Conservation (phyloP, 1,140 invertebrate species). For the Drosophila cardini region DNA sequence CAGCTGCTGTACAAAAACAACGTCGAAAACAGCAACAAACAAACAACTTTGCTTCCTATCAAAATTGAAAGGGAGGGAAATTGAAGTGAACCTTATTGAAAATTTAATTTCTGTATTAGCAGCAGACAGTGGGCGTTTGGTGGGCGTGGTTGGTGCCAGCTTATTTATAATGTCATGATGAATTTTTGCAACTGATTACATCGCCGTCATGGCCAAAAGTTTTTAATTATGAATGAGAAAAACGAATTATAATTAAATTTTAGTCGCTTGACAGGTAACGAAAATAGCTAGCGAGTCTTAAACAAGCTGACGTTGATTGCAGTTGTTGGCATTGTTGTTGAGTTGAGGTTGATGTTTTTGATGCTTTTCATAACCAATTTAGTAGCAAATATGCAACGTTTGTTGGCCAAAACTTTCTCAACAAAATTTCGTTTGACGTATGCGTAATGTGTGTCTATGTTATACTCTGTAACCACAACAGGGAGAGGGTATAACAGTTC, state of each 20-base stretch:
- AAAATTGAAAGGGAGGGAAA: neutral
- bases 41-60: constrained; percentile 12
- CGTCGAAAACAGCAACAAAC: constrained; percentile 13
- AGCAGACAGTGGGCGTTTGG: constrained; percentile 1
- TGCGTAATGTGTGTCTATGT: constrained; percentile 44
- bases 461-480: too few species aligned
- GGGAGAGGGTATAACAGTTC: too few species aligned
- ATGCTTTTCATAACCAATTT: constrained; percentile 52
- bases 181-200: constrained; percentile 72
- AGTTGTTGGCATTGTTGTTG: constrained; percentile 35
- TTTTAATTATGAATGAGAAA: constrained; percentile 76
- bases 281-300: constrained; percentile 30
- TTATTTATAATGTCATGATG: constrained; percentile 64
- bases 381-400: constrained; percentile 44
- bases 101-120: constrained; percentile 77
- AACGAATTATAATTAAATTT: constrained; percentile 69
- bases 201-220: constrained; percentile 63
- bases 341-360: neutral
- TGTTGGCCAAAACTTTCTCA: constrained; percentile 31
- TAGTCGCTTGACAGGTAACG: constrained; percentile 30
- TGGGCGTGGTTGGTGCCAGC: constrained; percentile 14
- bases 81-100: constrained; percentile 64
- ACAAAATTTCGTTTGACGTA: constrained; percentile 37
- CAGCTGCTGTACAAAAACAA: constrained; percentile 23
- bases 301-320: constrained; percentile 7